Percentiles rank a stretch among this genome's conserved stretches.
Conservation (phyloP, 1,140 invertebrate genomes). For the Philotrypesis tridentata region DNA sequence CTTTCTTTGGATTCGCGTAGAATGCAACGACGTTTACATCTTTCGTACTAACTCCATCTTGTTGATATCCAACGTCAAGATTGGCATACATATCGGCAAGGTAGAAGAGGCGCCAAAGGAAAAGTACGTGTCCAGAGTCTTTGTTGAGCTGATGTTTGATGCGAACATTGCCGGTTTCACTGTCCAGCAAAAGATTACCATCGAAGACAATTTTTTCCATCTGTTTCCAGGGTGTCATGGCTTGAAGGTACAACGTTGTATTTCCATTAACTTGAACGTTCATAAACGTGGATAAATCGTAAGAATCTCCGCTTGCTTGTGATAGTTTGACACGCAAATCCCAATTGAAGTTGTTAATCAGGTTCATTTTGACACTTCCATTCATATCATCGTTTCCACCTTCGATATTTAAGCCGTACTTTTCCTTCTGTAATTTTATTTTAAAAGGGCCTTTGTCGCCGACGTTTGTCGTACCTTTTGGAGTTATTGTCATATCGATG, state of each 20-base stretch:
- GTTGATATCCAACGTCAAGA: conserved; percentile 52
- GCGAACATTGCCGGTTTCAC: conserved; percentile 55
- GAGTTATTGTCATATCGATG: conserved; percentile 49
- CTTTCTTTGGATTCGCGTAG: conserved; percentile 74
- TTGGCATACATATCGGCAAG: conserved; percentile 63
- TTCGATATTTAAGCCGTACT: conserved; percentile 51
- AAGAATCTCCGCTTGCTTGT: conserved; percentile 28
- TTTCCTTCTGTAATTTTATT: conserved; percentile 56
- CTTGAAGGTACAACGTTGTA: conserved; percentile 58
- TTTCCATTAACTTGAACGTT: conserved; percentile 66
- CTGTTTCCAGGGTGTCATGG: conserved; percentile 59
- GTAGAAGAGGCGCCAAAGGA: conserved; percentile 61
- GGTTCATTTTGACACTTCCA: conserved; percentile 53
- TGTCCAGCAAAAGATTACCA: conserved; percentile 60
- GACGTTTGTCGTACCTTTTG: conserved; percentile 37
- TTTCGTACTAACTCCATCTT: conserved; percentile 65
- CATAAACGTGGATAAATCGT: conserved; percentile 59
- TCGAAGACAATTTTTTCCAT: conserved; percentile 57
- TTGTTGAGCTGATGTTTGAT: conserved; percentile 60
- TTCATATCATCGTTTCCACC: conserved; percentile 49
- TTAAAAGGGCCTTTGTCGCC: conserved; percentile 25
- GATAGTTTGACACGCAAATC: conserved; percentile 48
- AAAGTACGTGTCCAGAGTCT: conserved; percentile 46
- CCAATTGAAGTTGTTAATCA: conserved; percentile 66
- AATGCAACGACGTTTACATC: conserved; percentile 72